These are phyloP conservation scores for Crypturellus undulatus DNA, from an alignment of 2,113 vertebrate species.

Conservation along the genomic window DNA sequence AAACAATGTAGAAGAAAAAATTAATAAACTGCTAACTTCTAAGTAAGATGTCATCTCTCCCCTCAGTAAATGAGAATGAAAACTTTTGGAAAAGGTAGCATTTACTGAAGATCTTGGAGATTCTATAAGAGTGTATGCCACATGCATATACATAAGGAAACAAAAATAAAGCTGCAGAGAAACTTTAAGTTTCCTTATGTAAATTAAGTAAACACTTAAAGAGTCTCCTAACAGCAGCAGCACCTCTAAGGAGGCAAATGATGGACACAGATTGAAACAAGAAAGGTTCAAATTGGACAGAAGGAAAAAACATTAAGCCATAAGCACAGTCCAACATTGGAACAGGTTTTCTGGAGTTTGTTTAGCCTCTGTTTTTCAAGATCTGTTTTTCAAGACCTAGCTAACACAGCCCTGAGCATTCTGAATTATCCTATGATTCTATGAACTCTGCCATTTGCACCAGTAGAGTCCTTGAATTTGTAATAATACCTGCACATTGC, in stretches of 20 bases:
- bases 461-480: not conserved
- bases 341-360: not conserved
- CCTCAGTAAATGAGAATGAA: not conserved
- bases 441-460: not conserved
- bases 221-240: not conserved
- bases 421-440: not conserved
- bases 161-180: not conserved
- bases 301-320: not conserved
- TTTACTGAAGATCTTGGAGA: not conserved
- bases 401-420: not conserved
- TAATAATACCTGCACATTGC: not conserved
- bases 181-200: not conserved
- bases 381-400: not conserved
- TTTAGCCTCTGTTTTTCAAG: not conserved
- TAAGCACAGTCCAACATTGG: not conserved
- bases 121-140: not conserved
- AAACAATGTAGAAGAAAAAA: slow-evolving; percentile 1
- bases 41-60: not conserved
- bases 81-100: not conserved
- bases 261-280: not conserved
- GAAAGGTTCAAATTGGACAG: not conserved
- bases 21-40: not conserved
- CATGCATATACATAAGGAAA: not conserved
- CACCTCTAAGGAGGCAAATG: not conserved
- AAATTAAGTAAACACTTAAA: not conserved